These are phyloP conservation scores for Brachypodius melanocephalos DNA, from an alignment of 2,113 vertebrate species.

Conservation along the genomic window DNA sequence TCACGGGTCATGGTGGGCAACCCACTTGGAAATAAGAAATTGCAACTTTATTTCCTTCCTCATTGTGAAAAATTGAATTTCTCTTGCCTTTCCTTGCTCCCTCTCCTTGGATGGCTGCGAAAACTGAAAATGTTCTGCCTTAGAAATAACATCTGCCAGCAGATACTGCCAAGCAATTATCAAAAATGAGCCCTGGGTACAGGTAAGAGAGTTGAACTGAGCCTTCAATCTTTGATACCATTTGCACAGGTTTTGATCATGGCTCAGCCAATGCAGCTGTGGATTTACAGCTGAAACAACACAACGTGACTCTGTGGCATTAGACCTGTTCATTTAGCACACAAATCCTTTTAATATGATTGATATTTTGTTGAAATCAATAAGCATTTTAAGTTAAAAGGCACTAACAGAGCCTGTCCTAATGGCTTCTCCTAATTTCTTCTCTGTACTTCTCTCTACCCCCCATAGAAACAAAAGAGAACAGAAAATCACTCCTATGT, in stretches of 20 bases:
- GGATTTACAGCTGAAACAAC: not conserved
- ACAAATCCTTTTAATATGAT: not conserved
- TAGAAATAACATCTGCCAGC: not conserved
- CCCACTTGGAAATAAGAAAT: not conserved
- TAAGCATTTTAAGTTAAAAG: not conserved
- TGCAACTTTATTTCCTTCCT: not conserved
- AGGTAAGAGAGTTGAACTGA: not conserved
- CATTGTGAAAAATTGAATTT: not conserved
- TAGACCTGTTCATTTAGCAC: not conserved
- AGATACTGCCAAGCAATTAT: not conserved
- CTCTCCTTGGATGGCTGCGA: not conserved
- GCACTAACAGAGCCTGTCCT: not conserved
- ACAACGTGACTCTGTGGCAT: not conserved
- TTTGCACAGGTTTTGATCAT: not conserved
- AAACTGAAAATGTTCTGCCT: not conserved
- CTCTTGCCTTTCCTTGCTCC: not conserved
- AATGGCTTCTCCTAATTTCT: not conserved
- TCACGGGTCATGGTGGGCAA: not conserved
- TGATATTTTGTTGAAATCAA: not conserved
- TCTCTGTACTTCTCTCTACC: not conserved
- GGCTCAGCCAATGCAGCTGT: not conserved
- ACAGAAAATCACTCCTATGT: not conserved
- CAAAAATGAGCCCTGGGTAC: not conserved
- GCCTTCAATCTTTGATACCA: not conserved
- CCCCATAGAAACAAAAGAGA: not conserved